Evolutionary conservation across 2,888 invertebrate genomes (phyloP).

Genomic region (Rhingia rostrata): DNA sequence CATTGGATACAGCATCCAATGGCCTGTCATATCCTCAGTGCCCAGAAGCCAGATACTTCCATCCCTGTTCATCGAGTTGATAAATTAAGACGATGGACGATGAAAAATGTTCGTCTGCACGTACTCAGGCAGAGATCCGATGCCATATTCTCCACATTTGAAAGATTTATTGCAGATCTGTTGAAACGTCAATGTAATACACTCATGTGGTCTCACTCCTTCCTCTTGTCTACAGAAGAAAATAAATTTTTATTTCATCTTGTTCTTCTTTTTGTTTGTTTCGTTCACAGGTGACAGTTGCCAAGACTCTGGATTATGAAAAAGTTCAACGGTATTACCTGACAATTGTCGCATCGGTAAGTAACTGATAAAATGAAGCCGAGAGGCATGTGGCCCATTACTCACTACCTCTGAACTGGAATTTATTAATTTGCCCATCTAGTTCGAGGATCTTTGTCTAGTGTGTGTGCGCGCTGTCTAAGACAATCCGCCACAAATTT

Average conservation of each 20-base stretch:
- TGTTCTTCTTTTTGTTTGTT: conserved; percentile 28
- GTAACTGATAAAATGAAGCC: conserved; percentile 80
- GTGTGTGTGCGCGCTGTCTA: not conserved
- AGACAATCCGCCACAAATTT: conserved; percentile 44
- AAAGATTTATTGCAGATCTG: conserved; percentile 68
- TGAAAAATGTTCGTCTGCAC: conserved; percentile 57
- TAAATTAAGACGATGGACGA: conserved; percentile 69
- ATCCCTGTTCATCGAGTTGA: conserved; percentile 45
- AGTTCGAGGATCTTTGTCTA: conserved; percentile 51
- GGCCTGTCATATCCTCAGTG: conserved; percentile 43
- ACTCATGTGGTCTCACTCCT: conserved; percentile 62
- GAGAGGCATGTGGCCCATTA: conserved; percentile 39
- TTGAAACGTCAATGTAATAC: conserved; percentile 64
- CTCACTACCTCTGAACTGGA: conserved; percentile 45
- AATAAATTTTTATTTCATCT: conserved; percentile 21
- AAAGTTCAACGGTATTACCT: conserved; percentile 93
- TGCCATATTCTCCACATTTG: conserved; percentile 49
- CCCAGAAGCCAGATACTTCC: conserved; percentile 37
- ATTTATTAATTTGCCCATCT: conserved; percentile 70
- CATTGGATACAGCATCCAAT: conserved; percentile 64
- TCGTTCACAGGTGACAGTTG: conserved; percentile 87
- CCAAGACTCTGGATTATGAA: conserved; percentile 93
- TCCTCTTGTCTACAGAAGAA: conserved; percentile 1
- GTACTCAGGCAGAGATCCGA: conserved; percentile 9
- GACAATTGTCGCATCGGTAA: conserved; percentile 94